Base-by-base conservation (phyloP, 2,113 vertebrate genomes). In the Ursus arctos region DNA sequence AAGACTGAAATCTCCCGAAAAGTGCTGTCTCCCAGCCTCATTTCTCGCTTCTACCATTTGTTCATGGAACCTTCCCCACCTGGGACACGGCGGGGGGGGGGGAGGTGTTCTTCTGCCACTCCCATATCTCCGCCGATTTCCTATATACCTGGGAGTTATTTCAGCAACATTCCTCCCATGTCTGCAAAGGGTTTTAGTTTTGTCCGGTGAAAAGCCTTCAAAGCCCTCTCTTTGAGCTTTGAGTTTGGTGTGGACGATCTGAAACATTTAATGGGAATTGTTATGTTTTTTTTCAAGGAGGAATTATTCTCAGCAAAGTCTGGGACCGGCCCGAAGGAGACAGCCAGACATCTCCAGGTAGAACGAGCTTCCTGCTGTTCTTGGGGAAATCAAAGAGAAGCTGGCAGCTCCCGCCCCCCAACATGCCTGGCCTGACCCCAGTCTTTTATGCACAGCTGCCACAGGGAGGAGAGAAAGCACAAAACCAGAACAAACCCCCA, bases 401-500 rank as follows among this genome's bases (percentile, higher is more conserved):
- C 85, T 81, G 82, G 59, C 83, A 28, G 97, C 98, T 98, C 98
- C 98, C 88, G 86, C 96, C 95, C 97, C 94, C 89, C 95, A 98
- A 97, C 98, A 94, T 91, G 97, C 98, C 96, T 96, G 96, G 98
- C 98, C 97, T 98, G 98, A 98, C 95, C 97, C 98, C 96, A 94
- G 97, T 96, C 98, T 98, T 99, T 99, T 98, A 98, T 98, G 97
- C 83, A 19, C 97, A 94, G 95, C 69, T 97, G 96, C 98, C 91
- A 79, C 92, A 91, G 98, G 98, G 98, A 98, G 95, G 98, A 98
- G 98, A 98, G 97, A 98, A 98, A 98, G 98, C 98, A 98, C 98
- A 98, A 98, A 98, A 98, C 97, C 98, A 98, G 98, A 98, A 97
- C 98, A 98, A 97, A 95, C 43, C 97, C 98, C 98, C 98, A 97